Evolutionary conservation across 2,797 vertebrate genomes (phyloP), one percentile per base, ranked within the genome.

Genomic region (Myiotriccus ornatus): DNA sequence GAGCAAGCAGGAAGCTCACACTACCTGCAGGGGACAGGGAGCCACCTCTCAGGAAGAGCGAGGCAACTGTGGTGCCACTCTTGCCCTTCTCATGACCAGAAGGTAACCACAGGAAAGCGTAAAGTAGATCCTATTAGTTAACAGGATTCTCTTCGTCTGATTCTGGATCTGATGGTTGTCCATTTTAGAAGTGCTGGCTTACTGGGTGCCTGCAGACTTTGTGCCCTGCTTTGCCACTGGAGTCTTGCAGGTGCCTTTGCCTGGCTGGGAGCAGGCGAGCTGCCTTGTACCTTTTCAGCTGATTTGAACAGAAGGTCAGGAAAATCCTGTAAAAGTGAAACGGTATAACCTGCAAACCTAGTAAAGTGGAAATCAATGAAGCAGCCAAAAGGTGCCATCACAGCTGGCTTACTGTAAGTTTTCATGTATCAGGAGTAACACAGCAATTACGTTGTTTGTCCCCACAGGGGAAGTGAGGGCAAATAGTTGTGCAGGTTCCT

Each of bases 281-380:
- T 74, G 41, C 46, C 27, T 80, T 63, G 19, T 4, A 46, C 41
- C 52, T 85, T 87, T 70, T 18, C 68, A 64, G 74, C 6, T 32
- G 2, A 3, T 79, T 84, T 60, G 46, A 56, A 59, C 9, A 1
- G 52, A 53, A 90, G 55, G 44, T 25, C 55, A 57, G 74, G 47
- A 92, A 78, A 96, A 76, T 68, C 78, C 84, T 65, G 2, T 77
- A 77, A 50, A 70, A 79, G 44, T 28, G 41, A 60, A 56, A 71
- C 34, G 50, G n/a, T 52, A 63, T 84, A 84, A 93, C 86, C 83
- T 85, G 62, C 41, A 93, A 87, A 87, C 80, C 59, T 68, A 34
- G 68, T 68, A 83, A 95, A 95, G 81, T 77, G 84, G 76, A 96
- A 96, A 96, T 95, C 93, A 90, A 83, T 94, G 93, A 64, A 82